A percentile compares a stretch with the other conserved stretches of the same genome.
Evolutionary conservation across 2,113 vertebrate species (phyloP).

Genomic region (Lutjanus erythropterus): DNA sequence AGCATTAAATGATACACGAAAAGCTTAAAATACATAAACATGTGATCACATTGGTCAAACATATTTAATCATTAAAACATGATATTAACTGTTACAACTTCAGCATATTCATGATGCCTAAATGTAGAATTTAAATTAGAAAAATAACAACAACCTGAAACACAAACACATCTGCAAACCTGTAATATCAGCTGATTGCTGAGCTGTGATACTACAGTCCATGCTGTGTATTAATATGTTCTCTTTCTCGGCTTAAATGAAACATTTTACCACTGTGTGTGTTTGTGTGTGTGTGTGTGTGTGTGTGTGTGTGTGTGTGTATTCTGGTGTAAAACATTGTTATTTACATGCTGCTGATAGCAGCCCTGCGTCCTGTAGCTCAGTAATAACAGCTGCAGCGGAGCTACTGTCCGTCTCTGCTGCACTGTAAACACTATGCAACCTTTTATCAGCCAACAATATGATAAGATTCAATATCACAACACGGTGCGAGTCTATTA

Average conservation of each 20-base stretch:
- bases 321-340: neutral
- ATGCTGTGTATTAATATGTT: neutral
- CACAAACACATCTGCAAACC: neutral
- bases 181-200: neutral
- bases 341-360: neutral
- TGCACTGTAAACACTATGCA: slow-evolving; percentile 31
- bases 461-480: slow-evolving; percentile 47
- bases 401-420: slow-evolving; percentile 7
- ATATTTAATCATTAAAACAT: too few relatives aligned
- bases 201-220: neutral
- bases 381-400: neutral
- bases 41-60: too few relatives aligned
- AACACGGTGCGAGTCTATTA: slow-evolving; percentile 32
- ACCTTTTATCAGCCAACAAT: slow-evolving; percentile 35
- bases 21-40: too few relatives aligned
- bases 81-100: too few relatives aligned
- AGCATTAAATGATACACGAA: too few relatives aligned
- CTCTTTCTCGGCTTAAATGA: neutral
- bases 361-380: neutral
- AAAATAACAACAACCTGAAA: neutral
- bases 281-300: slow-evolving; percentile 4
- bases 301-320: neutral
- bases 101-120: too few relatives aligned
- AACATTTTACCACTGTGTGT: neutral
- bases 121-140: too few relatives aligned